phyloP scores from a whole-genome alignment of 2,797 vertebrate species.

The Anomalospiza imberbis region DNA sequence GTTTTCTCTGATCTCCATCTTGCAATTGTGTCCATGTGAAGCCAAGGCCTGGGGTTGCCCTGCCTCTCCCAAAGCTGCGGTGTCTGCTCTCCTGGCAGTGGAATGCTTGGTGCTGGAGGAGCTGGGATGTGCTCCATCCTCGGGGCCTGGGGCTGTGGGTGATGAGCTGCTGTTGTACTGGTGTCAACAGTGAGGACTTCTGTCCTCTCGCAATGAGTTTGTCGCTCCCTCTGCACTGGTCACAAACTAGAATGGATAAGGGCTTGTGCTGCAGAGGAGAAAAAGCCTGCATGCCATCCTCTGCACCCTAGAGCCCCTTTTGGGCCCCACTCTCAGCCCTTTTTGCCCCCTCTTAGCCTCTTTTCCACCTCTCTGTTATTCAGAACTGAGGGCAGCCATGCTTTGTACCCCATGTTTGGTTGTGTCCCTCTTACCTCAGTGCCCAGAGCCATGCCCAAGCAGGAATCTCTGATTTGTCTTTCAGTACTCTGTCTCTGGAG shows the following conservation, averaged over 20 bases:
- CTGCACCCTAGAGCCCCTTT: neutral
- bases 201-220: neutral
- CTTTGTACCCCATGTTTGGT: neutral
- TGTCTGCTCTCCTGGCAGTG: neutral
- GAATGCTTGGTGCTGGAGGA: rapidly evolving
- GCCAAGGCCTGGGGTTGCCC: neutral
- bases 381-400: neutral
- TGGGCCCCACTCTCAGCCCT: neutral
- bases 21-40: neutral
- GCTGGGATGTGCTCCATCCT: neutral
- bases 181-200: neutral
- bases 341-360: neutral
- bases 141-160: rapidly evolving
- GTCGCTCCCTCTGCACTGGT: neutral
- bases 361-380: neutral
- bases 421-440: neutral
- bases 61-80: neutral
- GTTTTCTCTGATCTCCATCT: neutral
- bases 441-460: neutral
- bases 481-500: neutral
- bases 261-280: neutral
- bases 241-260: neutral
- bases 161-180: neutral
- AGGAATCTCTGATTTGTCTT: neutral
- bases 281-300: neutral